These are phyloP conservation scores for Pristionchus entomophagus DNA, from an alignment of 2,888 invertebrate genomes.

Conservation along the genomic window DNA sequence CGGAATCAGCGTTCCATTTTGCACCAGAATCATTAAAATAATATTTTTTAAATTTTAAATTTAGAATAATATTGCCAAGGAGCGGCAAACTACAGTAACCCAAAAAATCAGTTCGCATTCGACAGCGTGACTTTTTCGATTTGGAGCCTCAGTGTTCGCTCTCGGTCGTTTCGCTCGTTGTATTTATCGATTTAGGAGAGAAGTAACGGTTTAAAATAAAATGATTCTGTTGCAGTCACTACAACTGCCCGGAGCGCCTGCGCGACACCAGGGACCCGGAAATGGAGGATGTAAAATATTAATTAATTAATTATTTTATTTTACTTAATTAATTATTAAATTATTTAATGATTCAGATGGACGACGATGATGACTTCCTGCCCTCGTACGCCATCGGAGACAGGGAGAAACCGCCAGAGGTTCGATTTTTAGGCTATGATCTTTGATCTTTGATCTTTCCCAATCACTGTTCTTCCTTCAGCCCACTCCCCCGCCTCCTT, in stretches of 20 bases:
- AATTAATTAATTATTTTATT: not conserved
- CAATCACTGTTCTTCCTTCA: not conserved
- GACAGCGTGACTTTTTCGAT: too few species aligned
- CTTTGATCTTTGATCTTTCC: constrained; percentile 13
- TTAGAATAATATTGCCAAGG: too few species aligned
- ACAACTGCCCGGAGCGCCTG: constrained; percentile 44
- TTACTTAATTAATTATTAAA: not conserved
- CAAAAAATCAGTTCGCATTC: too few species aligned
- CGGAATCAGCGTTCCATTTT: too few species aligned
- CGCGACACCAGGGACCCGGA: not conserved
- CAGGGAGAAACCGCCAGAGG: not conserved
- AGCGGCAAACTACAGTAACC: too few species aligned
- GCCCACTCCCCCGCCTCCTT: not conserved
- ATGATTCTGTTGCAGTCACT: not conserved
- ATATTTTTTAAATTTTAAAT: too few species aligned
- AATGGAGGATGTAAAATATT: not conserved
- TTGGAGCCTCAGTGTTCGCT: too few species aligned
- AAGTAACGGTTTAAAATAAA: too few species aligned
- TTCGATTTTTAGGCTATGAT: not conserved
- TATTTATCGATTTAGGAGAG: too few species aligned
- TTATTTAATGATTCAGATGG: not conserved
- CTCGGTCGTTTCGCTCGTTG: too few species aligned
- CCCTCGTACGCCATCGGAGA: constrained; percentile 21
- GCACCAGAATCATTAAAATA: too few species aligned
- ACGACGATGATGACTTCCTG: constrained; percentile 31